Percentiles rank a stretch among this genome's conserved stretches.
Evolutionary conservation across 2,888 invertebrate genomes (phyloP).

Genomic region (Caenorhabditis angaria): DNA sequence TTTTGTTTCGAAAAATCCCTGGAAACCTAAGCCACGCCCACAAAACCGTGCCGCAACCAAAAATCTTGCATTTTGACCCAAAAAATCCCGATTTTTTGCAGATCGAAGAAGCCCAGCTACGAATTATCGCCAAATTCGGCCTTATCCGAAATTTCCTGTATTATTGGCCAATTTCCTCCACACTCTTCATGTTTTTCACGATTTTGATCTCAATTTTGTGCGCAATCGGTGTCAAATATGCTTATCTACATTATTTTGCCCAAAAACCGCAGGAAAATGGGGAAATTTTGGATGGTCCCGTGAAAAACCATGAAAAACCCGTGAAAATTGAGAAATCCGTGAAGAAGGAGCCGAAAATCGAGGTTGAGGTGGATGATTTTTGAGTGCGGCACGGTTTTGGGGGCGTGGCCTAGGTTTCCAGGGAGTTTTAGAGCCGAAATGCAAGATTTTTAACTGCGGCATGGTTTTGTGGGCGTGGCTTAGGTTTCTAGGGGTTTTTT

Average conservation of each 20-base stretch:
- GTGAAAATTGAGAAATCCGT: slow-evolving; percentile 15
- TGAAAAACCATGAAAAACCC: neutral
- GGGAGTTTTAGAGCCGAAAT: no score
- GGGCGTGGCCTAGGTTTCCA: no score
- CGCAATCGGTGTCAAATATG: slow-evolving; percentile 17
- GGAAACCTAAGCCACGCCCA: no score
- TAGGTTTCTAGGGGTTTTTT: no score
- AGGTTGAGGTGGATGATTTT: no score
- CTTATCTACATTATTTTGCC: neutral
- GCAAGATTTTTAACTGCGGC: no score
- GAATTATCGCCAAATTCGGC: slow-evolving; percentile 62
- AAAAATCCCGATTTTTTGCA: slow-evolving; percentile 22
- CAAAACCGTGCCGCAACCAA: no score
- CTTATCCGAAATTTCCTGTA: slow-evolving; percentile 58
- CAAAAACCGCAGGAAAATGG: neutral
- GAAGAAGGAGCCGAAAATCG: slow-evolving; percentile 11
- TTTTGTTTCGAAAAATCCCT: no score
- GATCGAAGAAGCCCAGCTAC: slow-evolving; percentile 53
- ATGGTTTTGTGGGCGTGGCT: no score
- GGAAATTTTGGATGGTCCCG: slow-evolving; percentile 3
- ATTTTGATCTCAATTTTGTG: slow-evolving; percentile 17
- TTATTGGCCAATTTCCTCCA: slow-evolving; percentile 60
- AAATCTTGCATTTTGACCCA: neutral
- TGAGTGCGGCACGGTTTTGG: no score
- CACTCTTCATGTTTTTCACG: slow-evolving; percentile 34